phyloP scores from a whole-genome alignment of 1,140 invertebrate species.

The Sinonovacula constricta region DNA sequence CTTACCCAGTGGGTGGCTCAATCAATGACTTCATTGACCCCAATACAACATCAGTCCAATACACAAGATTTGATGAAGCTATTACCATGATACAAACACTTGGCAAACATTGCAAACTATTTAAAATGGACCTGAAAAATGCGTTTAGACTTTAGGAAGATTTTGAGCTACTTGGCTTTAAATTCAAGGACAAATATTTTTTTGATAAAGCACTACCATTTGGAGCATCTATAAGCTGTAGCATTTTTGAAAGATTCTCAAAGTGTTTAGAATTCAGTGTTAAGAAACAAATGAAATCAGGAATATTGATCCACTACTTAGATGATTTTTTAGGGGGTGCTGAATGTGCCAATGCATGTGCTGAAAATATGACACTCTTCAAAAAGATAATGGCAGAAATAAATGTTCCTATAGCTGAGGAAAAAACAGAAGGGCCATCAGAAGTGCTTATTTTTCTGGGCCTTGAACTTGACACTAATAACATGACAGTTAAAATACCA shows the following conservation, averaged over 20 bases:
- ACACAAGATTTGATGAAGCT: too few relatives aligned
- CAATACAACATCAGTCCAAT: too few relatives aligned
- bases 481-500: slow-evolving; percentile 28
- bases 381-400: background rate
- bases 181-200: slow-evolving; percentile 40
- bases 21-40: too few relatives aligned
- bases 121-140: too few relatives aligned
- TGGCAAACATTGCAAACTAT: too few relatives aligned
- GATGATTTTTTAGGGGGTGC: slow-evolving; percentile 38
- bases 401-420: slow-evolving; percentile 18
- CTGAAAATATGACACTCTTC: background rate
- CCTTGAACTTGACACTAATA: slow-evolving; percentile 23
- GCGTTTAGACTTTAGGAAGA: slow-evolving; percentile 43
- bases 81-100: too few relatives aligned
- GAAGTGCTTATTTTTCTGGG: slow-evolving; percentile 32
- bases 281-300: background rate
- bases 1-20: too few relatives aligned
- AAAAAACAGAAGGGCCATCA: slow-evolving; percentile 35
- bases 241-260: slow-evolving; percentile 36
- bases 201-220: slow-evolving; percentile 46
- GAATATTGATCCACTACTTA: slow-evolving; percentile 32
- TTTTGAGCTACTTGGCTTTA: slow-evolving; percentile 46
- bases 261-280: slow-evolving; percentile 33
- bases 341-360: background rate
- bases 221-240: slow-evolving; percentile 33